A percentile compares a stretch with the other conserved stretches of the same genome.
Conservation (phyloP, 30 jellyfish, hydroid and myxozoan genomes). For the Aurelia coerulea region DNA sequence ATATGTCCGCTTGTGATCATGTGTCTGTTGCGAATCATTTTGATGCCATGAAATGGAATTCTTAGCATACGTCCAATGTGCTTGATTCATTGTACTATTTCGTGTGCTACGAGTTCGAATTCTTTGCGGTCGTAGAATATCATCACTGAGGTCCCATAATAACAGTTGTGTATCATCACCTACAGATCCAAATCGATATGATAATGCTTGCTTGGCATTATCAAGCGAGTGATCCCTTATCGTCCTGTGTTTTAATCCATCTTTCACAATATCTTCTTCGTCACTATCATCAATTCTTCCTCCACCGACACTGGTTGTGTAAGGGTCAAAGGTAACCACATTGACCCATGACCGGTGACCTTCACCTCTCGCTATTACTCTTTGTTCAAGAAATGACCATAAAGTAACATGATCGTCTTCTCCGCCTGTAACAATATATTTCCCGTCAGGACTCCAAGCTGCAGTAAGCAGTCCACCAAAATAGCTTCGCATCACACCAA, state of each 20-base stretch:
- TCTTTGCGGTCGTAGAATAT: constrained; percentile 86
- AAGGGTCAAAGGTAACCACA: constrained; percentile 92
- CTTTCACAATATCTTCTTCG: constrained; percentile 78
- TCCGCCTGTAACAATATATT: constrained; percentile 94
- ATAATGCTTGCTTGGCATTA: constrained; percentile 37
- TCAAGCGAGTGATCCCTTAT: constrained; percentile 52
- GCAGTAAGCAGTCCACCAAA: constrained; percentile 96
- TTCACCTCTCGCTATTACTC: constrained; percentile 95
- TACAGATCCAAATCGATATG: constrained; percentile 95
- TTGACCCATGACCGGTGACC: constrained; percentile 99
- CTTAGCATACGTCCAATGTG: constrained; percentile 81
- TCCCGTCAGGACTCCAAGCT: constrained; percentile 99
- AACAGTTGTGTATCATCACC: constrained; percentile 96
- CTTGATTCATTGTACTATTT: constrained; percentile 64
- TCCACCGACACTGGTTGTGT: constrained; percentile 81
- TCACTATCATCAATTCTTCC: constrained; percentile 69
- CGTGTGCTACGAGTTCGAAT: constrained; percentile 91
- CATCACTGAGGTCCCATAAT: constrained; percentile 94
- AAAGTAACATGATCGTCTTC: constrained; percentile 96
- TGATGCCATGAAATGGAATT: constrained; percentile 34
- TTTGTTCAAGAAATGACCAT: constrained; percentile 92
- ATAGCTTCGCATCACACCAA: constrained; percentile 88
- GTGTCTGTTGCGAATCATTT: constrained; percentile 18
- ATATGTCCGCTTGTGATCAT: constrained; percentile 19
- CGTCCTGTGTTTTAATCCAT: constrained; percentile 31